phyloP scores from a whole-genome alignment of 2,888 invertebrate genomes.

The Cataglyphis altisquamis region DNA sequence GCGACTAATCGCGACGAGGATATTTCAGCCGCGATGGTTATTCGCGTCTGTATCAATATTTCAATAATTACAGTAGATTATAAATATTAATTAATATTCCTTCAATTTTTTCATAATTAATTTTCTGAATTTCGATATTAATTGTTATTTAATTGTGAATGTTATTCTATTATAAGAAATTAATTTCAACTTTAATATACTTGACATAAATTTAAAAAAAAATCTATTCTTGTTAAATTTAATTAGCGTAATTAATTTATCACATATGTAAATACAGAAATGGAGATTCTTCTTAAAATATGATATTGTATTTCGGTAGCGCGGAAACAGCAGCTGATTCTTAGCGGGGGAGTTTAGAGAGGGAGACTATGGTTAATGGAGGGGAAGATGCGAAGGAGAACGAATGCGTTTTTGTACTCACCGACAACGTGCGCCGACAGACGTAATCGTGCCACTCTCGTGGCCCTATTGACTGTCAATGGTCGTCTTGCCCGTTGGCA shows the following conservation, averaged over 20 bases:
- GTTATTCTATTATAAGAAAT: background rate
- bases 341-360: slow-evolving; percentile 59
- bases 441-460: slow-evolving; percentile 82
- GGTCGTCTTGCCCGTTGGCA: slow-evolving; percentile 81
- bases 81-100: background rate
- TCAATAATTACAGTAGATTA: background rate
- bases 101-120: background rate
- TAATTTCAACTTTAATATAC: background rate
- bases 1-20: background rate
- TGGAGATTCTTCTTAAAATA: background rate
- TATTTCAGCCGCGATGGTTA: background rate
- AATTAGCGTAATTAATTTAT: background rate
- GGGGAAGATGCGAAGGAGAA: slow-evolving; percentile 12
- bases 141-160: background rate
- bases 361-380: background rate
- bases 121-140: background rate
- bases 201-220: background rate
- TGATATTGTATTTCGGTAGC: background rate
- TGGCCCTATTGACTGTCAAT: slow-evolving; percentile 82
- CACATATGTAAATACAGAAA: background rate
- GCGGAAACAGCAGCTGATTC: slow-evolving; percentile 40
- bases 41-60: background rate
- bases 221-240: background rate
- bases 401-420: slow-evolving; percentile 77
- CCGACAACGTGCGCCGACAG: slow-evolving; percentile 80